Conservation (phyloP, 2,113 vertebrate species). For the Podarcis raffonei region DNA sequence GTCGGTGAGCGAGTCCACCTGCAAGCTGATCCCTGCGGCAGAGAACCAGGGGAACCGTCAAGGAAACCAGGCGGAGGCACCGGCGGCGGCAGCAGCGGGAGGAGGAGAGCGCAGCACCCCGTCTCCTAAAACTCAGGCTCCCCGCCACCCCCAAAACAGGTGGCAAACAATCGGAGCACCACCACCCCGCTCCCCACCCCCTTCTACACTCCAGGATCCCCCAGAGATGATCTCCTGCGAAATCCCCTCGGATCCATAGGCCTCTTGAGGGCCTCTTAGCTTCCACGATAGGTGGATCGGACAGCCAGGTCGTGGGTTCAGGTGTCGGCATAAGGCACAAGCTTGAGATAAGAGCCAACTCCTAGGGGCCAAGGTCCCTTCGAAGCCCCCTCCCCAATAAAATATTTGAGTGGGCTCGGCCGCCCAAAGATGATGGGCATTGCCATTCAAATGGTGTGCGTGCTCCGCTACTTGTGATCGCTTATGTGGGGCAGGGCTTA, state of each 20-base stretch:
- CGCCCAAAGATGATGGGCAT: too few species aligned
- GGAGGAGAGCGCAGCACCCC: not conserved
- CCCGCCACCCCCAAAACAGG: not conserved
- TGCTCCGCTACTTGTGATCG: too few species aligned
- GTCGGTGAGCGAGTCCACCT: constrained; percentile 95
- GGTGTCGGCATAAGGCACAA: not conserved
- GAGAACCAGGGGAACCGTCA: constrained; percentile 24
- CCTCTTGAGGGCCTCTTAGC: not conserved
- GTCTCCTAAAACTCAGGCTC: not conserved
- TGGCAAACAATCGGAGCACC: too few species aligned
- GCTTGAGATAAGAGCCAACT: too few species aligned
- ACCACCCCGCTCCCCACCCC: too few species aligned
- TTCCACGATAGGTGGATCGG: too few species aligned
- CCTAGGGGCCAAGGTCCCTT: too few species aligned
- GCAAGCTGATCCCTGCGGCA: constrained; percentile 89
- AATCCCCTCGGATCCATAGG: too few species aligned
- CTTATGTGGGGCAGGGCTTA: too few species aligned
- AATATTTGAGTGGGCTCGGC: too few species aligned
- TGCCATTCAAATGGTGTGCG: too few species aligned
- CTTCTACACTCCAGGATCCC: not conserved
- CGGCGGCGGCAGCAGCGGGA: not conserved
- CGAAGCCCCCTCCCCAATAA: too few species aligned
- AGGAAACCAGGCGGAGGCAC: constrained; percentile 16
- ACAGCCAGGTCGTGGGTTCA: not conserved
- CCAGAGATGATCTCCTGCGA: not conserved